These are phyloP conservation scores for Drosophila fungiperda DNA, from an alignment of 2,888 invertebrate genomes.

Conservation along the genomic window DNA sequence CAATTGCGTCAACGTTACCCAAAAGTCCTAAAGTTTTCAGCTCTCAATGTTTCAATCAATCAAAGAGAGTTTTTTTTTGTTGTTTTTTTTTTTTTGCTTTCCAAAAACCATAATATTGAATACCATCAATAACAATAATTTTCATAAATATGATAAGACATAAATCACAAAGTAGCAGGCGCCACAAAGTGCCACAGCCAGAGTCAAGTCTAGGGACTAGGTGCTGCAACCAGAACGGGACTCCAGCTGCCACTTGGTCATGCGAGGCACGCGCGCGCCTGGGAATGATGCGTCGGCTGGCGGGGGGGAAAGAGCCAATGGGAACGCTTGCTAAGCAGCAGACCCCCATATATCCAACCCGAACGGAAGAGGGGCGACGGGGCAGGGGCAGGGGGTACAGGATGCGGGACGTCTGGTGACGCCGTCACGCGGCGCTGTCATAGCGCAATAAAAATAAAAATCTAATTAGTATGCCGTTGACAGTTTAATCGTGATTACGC, in stretches of 20 bases:
- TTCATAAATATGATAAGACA: slow-evolving; percentile 82
- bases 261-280: slow-evolving; percentile 68
- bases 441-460: slow-evolving; percentile 83
- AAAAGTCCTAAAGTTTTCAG: slow-evolving; percentile 30
- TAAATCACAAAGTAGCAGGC: slow-evolving; percentile 79
- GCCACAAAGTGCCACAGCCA: slow-evolving; percentile 63
- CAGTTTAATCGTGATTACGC: slow-evolving; percentile 85
- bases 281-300: slow-evolving; percentile 37
- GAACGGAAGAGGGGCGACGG: slow-evolving; percentile 5
- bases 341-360: not conserved
- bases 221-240: slow-evolving; percentile 8
- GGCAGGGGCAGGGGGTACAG: slow-evolving; percentile 7
- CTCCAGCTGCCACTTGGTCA: slow-evolving; percentile 54
- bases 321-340: slow-evolving; percentile 49
- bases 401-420: slow-evolving; percentile 47
- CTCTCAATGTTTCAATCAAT: slow-evolving; percentile 69
- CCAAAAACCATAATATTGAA: slow-evolving; percentile 65
- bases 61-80: slow-evolving; percentile 39
- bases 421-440: slow-evolving; percentile 78
- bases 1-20: slow-evolving; percentile 51
- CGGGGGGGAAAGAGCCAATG: slow-evolving; percentile 8
- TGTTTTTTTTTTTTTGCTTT: not conserved
- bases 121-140: slow-evolving; percentile 80
- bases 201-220: slow-evolving; percentile 14
- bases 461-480: slow-evolving; percentile 85